Evolutionary conservation across 2,888 invertebrate species (phyloP).

Genomic region (Dicranocentrus wangi): DNA sequence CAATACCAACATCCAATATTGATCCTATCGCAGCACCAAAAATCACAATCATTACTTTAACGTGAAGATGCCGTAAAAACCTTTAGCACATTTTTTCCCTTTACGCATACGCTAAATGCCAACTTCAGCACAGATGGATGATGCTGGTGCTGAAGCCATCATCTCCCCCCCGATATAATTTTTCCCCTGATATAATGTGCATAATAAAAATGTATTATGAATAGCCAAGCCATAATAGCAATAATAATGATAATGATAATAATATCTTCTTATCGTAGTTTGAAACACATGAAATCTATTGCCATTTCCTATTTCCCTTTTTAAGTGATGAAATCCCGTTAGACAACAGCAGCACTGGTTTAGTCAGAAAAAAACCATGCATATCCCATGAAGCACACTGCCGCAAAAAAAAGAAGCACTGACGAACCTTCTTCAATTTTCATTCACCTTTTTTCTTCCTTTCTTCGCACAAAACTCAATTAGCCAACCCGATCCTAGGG

Average conservation of each 20-base stretch:
- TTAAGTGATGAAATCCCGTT: slow-evolving; percentile 62
- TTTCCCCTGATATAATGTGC: not conserved
- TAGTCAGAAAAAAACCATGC: not conserved
- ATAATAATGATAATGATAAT: slow-evolving; percentile 43
- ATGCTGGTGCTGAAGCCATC: too few species aligned
- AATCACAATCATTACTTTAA: slow-evolving; percentile 24
- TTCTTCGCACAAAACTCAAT: slow-evolving; percentile 44
- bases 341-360: slow-evolving; percentile 46
- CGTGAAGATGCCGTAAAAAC: slow-evolving; percentile 37
- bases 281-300: slow-evolving; percentile 64
- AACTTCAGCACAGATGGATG: too few species aligned
- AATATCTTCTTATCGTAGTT: slow-evolving; percentile 50
- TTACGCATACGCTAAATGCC: too few species aligned
- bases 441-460: slow-evolving; percentile 30
- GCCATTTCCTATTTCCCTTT: slow-evolving; percentile 70
- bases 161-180: too few species aligned
- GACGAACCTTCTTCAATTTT: slow-evolving; percentile 8
- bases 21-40: slow-evolving; percentile 8
- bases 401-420: not conserved
- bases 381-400: not conserved
- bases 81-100: too few species aligned
- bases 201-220: slow-evolving; percentile 28
- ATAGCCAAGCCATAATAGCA: slow-evolving; percentile 35
- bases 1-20: slow-evolving; percentile 2
- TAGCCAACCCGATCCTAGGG: slow-evolving; percentile 40